phyloP scores from a whole-genome alignment of 2,113 vertebrate species.

The Saguinus midas region DNA sequence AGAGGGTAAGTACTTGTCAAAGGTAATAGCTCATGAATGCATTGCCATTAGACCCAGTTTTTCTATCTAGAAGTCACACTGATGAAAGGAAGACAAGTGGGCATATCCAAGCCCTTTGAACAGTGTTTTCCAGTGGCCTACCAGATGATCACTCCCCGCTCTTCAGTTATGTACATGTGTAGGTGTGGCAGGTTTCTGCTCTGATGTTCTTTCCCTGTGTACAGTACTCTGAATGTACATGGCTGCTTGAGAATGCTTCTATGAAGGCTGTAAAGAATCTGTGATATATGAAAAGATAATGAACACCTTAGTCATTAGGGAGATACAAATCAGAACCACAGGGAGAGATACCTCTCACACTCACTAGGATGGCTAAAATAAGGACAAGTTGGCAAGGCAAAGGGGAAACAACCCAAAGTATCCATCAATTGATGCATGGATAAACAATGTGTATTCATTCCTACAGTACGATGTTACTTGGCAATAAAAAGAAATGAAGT shows the following conservation, averaged over 20 bases:
- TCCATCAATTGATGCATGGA: neutral
- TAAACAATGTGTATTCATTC: neutral
- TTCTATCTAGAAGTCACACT: neutral
- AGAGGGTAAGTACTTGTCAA: neutral
- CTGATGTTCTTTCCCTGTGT: neutral
- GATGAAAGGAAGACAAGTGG: neutral
- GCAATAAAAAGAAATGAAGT: neutral
- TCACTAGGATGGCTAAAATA: neutral
- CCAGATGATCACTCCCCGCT: neutral
- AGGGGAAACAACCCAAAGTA: neutral
- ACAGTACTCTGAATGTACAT: no score
- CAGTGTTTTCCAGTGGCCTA: neutral
- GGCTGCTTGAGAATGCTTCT: neutral
- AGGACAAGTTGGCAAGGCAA: neutral
- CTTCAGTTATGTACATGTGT: neutral
- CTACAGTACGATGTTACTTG: neutral
- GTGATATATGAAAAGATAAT: neutral
- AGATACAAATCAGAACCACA: neutral
- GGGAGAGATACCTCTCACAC: neutral
- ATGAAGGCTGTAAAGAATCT: neutral
- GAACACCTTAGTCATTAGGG: neutral
- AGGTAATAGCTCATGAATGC: neutral
- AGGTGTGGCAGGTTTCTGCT: neutral
- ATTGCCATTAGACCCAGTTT: neutral
- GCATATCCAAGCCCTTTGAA: neutral